Percentiles rank a stretch among this genome's conserved stretches.
Conservation (phyloP, 2,888 invertebrate species). For the Metacarcinus magister region DNA sequence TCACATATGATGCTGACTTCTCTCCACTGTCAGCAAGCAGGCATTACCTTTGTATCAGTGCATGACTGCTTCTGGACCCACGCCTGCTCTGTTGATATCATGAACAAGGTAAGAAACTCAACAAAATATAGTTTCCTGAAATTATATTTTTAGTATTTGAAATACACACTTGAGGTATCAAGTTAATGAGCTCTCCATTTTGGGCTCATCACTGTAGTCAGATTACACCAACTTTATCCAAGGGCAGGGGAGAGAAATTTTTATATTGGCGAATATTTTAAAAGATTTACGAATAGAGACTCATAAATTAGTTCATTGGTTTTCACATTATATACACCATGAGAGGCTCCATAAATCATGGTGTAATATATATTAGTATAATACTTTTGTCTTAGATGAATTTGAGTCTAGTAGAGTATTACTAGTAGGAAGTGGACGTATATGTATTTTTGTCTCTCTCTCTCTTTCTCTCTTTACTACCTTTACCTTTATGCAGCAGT, state of each 20-base stretch:
- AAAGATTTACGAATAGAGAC: no score
- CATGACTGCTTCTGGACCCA: slow-evolving; percentile 99
- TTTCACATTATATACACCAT: no score
- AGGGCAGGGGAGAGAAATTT: background rate
- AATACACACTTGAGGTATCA: background rate
- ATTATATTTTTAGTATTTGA: background rate
- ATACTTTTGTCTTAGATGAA: no score
- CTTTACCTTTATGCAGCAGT: no score
- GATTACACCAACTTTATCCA: background rate
- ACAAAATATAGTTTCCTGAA: background rate
- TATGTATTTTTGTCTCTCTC: no score
- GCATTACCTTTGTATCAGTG: slow-evolving; percentile 96
- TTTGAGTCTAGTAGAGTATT: background rate
- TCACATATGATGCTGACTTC: slow-evolving; percentile 99
- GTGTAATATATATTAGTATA: no score
- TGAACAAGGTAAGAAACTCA: slow-evolving; percentile 91
- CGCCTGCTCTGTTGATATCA: slow-evolving; percentile 91
- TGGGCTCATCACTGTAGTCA: background rate
- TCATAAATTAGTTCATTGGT: no score
- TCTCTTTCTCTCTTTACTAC: no score
- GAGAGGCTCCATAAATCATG: no score
- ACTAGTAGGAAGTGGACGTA: background rate
- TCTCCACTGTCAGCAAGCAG: slow-evolving; percentile 91
- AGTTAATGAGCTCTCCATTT: no score
- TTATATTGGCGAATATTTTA: background rate